Conservation (phyloP, 1,140 invertebrate genomes). For the Macrobrachium nipponense region DNA sequence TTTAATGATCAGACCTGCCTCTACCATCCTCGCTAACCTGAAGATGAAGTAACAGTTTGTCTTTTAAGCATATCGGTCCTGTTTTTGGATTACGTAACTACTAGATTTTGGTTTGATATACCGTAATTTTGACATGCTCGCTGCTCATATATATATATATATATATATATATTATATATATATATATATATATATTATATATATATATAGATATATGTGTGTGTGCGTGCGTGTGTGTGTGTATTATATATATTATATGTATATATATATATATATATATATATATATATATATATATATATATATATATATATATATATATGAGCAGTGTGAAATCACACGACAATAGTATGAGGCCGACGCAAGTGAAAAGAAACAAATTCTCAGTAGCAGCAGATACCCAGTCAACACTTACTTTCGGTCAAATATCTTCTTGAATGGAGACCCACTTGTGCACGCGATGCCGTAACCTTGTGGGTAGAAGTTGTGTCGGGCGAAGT, state of each 20-base stretch:
- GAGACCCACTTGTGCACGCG: too few relatives aligned
- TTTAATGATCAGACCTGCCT: too few relatives aligned
- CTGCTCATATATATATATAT: neutral
- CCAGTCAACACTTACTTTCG: neutral
- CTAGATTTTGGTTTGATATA: too few relatives aligned
- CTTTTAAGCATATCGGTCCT: too few relatives aligned
- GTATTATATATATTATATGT: neutral
- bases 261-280: neutral
- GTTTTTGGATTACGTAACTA: too few relatives aligned
- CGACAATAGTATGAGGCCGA: neutral
- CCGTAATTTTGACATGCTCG: too few relatives aligned
- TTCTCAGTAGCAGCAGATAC: neutral
- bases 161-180: constrained; percentile 13
- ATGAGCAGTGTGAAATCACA: neutral
- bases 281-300: constrained; percentile 18
- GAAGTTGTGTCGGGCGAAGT: too few relatives aligned
- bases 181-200: constrained; percentile 1
- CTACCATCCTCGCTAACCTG: too few relatives aligned
- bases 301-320: constrained; percentile 20
- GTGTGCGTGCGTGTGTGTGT: neutral
- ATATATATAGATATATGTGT: neutral
- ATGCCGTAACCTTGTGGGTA: too few relatives aligned
- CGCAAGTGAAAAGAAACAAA: neutral
- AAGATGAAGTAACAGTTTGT: too few relatives aligned
- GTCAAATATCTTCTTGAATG: too few relatives aligned